A percentile compares a stretch with the other conserved stretches of the same genome.
These are phyloP conservation scores for Paraescarpia echinospica DNA, from an alignment of 1,140 invertebrate species.

Conservation along the genomic window DNA sequence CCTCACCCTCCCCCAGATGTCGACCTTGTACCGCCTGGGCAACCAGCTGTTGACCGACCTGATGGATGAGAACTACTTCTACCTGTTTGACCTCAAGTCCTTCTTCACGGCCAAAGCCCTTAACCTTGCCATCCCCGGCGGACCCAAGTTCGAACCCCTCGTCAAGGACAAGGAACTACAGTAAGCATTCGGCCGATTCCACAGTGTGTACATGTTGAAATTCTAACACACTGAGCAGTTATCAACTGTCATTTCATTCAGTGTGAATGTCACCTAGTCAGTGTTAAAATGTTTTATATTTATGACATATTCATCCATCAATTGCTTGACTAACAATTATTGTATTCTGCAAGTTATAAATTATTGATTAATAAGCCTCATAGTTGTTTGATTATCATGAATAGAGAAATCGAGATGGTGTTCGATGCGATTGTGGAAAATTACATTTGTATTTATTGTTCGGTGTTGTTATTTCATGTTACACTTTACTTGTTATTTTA, in stretches of 20 bases:
- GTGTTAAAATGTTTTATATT: not conserved
- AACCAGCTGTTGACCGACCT: constrained; percentile 98
- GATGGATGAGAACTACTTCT: constrained; percentile 98
- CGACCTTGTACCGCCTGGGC: constrained; percentile 93
- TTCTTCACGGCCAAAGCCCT: constrained; percentile 99
- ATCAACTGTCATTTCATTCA: no score
- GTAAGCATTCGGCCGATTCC: constrained; percentile 59
- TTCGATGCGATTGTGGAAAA: no score
- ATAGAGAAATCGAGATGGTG: no score
- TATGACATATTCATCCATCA: not conserved
- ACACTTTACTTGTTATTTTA: not conserved
- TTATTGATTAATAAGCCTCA: no score
- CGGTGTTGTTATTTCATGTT: not conserved
- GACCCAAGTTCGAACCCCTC: constrained; percentile 98
- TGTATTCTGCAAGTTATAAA: no score
- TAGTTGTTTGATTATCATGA: no score
- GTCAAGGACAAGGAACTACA: constrained; percentile 96
- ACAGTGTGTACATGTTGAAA: not conserved
- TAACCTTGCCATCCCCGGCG: constrained; percentile 99
- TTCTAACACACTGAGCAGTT: not conserved
- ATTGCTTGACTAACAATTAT: no score
- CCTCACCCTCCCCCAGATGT: constrained; percentile 92
- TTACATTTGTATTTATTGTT: no score
- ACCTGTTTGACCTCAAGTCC: constrained; percentile 97
- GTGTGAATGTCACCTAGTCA: no score